Base-by-base conservation (phyloP, 2,797 vertebrate genomes). In the Erethizon dorsatum region DNA sequence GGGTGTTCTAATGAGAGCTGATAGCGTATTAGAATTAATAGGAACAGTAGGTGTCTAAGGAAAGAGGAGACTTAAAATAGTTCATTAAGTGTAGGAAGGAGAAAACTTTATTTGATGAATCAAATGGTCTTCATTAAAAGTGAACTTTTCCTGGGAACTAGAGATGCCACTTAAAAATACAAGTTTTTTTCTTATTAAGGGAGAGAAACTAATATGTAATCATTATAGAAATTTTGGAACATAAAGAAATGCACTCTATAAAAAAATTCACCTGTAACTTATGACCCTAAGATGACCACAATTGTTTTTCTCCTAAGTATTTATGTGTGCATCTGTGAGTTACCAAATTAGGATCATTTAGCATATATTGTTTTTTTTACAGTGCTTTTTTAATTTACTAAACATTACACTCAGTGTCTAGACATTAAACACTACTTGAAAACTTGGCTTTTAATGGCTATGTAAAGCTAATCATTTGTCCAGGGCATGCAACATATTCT, bases 1-100 rank as follows among this genome's bases (percentile, higher is more conserved):
- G 97, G 98, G 83, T 97, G 90, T 96, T 86, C 97, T 98, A 98
- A 98, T 98, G 98, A 98, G 98, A 93, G 97, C 95, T 97, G 95
- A 94, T 88, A 67, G 96, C 83, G 86, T 94, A 97, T 97, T 97
- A 96, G 96, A 96, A 92, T 96, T 98, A 98, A 98, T 98, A 97
- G 97, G 96, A 98, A 96, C 93, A 97, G 98, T 97, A 96, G 96
- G 98, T 97, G 97, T 98, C 98, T 98, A 96, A 90, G 92, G 97
- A 91, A 90, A 98, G 90, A 97, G 97, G 96, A 98, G 89, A 97
- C 98, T 98, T 98, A 96, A 96, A 97, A 96, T 94, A 96, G 96
- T 96, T 96, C 84, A 75, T 95, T 96, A 97, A 98, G 95, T 97
- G 97, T 97, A 98, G 94, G 97, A 98, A 98, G 97, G 5, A 98